Base-by-base conservation (phyloP, 2,797 vertebrate species). In the Myotis pilosus region DNA sequence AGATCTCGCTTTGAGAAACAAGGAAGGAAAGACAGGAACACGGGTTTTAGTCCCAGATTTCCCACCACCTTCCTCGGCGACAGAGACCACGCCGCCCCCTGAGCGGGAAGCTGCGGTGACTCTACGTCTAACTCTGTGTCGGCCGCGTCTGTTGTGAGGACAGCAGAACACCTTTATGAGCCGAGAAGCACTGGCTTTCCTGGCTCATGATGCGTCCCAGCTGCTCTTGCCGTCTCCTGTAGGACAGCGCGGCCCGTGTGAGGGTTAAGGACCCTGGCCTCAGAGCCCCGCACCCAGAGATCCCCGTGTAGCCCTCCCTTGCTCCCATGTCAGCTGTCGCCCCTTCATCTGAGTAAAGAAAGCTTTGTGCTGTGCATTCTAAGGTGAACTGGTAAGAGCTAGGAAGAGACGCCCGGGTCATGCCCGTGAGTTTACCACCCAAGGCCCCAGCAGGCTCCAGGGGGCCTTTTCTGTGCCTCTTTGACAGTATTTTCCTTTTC, bases 1-100 rank as follows among this genome's bases (percentile, higher is more conserved):
- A 74, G 36, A 30, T 41, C 49, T 84, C 72, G 64, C 84, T 88
- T 88, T 84, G 79, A 95, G 55, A 74, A 49, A 84, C 17, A 79
- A 62, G 16, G 41, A 57, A 38, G 16, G 33, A 41, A 84, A 80
- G 51, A 51, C 22, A 79, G 23, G 47, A 84, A 47, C 20, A 62
- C 28, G 8, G 22, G 17, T 41, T 66, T 84, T 30, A 28, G 6
- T 66, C 20, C 36, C 62, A 12, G 13, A 28, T 49, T 68, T 85
- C 5, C 33, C 91, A 51, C 41, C 44, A 6, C 16, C n/a, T 51
- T 78, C n/a, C 9, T 72, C 33, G 33, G 20, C 33, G 38, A 30
- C 30, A 4, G 3, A 20, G 11, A 9, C 23, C 55, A n/a, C 4
- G 5, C 51, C 60, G 41, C 68, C 33, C 38, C 49, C 49, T 66